Conservation (phyloP, 2,888 invertebrate species). For the Heteromyza rotundicornis region DNA sequence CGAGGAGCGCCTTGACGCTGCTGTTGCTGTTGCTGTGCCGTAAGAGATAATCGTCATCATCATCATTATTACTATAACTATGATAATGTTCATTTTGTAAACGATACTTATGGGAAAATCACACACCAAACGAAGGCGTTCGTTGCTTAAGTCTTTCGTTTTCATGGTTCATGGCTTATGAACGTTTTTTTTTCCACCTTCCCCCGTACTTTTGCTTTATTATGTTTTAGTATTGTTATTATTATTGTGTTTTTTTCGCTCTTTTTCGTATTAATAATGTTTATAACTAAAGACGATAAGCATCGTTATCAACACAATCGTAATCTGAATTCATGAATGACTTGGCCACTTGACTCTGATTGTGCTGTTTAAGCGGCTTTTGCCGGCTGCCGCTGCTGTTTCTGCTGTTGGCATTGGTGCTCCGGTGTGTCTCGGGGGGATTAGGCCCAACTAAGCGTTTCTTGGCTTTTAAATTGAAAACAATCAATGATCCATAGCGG, state of each 20-base stretch:
- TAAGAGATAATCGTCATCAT: not conserved
- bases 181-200: not conserved
- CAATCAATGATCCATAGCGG: constrained; percentile 1
- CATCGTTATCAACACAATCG: not conserved
- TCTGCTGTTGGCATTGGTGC: too few species aligned
- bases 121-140: not conserved
- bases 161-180: not conserved
- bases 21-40: too few species aligned
- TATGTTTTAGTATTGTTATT: not conserved
- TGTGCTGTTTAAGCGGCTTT: constrained; percentile 3
- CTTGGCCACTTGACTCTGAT: not conserved
- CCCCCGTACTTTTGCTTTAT: not conserved
- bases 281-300: constrained; percentile 1
- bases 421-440: not conserved
- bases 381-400: not conserved
- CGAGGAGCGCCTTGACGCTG: too few species aligned
- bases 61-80: not conserved
- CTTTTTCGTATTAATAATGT: not conserved
- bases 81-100: not conserved
- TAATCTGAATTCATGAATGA: not conserved
- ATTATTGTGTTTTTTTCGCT: too few species aligned
- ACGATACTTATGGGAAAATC: not conserved
- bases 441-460: not conserved
- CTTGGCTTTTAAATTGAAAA: not conserved
- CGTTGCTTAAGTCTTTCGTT: not conserved